Evolutionary conservation across 2,888 invertebrate genomes (phyloP), one percentile per base, ranked within the genome.

Genomic region (Holacanthella duospinosa): DNA sequence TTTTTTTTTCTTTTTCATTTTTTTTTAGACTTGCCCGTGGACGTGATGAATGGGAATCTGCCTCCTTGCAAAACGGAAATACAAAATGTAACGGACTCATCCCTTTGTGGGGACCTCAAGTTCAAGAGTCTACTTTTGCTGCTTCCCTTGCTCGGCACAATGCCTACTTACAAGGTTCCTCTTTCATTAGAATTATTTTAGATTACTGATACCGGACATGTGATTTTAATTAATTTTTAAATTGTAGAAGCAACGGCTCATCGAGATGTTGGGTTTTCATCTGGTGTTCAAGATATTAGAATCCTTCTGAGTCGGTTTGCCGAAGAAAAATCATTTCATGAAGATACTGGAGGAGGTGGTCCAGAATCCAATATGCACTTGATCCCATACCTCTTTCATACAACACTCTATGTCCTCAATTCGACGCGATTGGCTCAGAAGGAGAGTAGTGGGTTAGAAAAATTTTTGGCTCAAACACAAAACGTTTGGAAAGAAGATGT

Each of bases 31-130:
- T 84, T 71, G 84, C 85, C 0, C 78, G 85, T 25, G 83, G 81
- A 25, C 84, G 96, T 64, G 95, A 96, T 74, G 96, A 97, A 78
- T 97, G 96, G 97, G 96, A 96, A 77, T 91, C 93, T 66, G 97
- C 97, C 0, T 93, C 94, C 3, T 80, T 99, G 53, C 97, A 97
- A 79, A 99, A 99, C 78, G 95, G 95, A 1, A 96, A 96, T 75
- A 97, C 96, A 0, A 88, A 90, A 70, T 97, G 97, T 79, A 99
- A 99, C 78, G 96, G 96, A 0, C 79, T 99, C 67, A 80, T 97
- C 71, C 97, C 99, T 1, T 80, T 99, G 57, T 96, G 96, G 93
- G 96, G 96, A 0, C 94, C 95, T 4, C 88, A 90, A 74, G 93
- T 94, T 4, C 87, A 91, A 0, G 93, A 93, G 77, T 88, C 92